phyloP scores from a whole-genome alignment of 2,888 invertebrate species.

The Pecten maximus region DNA sequence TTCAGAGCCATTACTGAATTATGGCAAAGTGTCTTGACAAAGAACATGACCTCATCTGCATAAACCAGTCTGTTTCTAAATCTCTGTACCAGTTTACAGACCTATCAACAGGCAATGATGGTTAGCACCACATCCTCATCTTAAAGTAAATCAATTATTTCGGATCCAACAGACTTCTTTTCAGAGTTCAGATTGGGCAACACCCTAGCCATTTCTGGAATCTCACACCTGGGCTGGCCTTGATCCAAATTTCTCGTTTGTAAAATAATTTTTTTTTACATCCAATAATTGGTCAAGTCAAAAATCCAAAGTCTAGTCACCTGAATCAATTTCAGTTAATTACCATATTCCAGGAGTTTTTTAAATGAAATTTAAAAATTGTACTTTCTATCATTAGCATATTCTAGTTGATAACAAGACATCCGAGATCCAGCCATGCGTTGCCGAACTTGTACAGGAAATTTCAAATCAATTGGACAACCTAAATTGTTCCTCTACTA shows the following conservation, averaged over 20 bases:
- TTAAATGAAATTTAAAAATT: neutral
- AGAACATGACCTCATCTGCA: no score
- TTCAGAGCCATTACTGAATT: no score
- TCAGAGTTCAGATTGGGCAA: neutral
- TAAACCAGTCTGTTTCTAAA: no score
- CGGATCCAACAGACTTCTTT: neutral
- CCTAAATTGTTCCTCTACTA: neutral
- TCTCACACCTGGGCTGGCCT: neutral
- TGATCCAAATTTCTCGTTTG: neutral
- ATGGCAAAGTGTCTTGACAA: no score
- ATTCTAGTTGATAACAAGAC: neutral
- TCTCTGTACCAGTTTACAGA: no score
- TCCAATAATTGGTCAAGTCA: neutral
- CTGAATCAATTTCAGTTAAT: neutral
- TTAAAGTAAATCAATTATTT: neutral
- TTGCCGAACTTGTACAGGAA: neutral
- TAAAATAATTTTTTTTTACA: neutral
- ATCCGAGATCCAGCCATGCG: neutral
- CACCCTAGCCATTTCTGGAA: neutral
- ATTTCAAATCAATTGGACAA: neutral
- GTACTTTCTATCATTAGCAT: neutral
- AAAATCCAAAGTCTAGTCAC: constrained; percentile 7
- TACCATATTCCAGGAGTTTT: neutral
- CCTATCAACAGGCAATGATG: neutral
- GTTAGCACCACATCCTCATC: neutral